Evolutionary conservation across 2,888 invertebrate genomes (phyloP).

Genomic region (Mesochorus sp.): DNA sequence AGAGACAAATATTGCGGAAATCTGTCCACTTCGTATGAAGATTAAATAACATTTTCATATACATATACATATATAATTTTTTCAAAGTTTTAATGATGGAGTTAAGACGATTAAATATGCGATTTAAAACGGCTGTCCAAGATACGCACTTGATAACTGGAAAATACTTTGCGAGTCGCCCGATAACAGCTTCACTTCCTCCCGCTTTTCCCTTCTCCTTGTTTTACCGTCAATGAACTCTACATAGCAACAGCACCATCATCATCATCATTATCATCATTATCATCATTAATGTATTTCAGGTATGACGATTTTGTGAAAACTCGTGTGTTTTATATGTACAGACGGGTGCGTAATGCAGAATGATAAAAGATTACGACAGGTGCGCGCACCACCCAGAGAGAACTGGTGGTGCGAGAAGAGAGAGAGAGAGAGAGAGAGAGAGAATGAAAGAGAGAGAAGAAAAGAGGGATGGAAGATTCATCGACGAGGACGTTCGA

Average conservation of each 20-base stretch:
- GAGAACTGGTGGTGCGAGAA: conserved; percentile 37
- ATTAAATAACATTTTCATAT: no score
- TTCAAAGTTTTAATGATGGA: neutral
- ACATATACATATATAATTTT: no score
- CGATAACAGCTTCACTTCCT: conserved; percentile 31
- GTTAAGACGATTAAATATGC: neutral
- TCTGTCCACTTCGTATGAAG: no score
- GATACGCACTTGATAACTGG: conserved; percentile 10
- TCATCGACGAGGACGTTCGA: conserved; percentile 65
- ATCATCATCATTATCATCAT: neutral
- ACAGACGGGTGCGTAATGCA: neutral
- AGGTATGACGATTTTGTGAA: conserved; percentile 21
- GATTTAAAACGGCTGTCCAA: conserved; percentile 7
- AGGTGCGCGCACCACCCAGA: conserved; percentile 31
- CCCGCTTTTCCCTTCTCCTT: neutral
- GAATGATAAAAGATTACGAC: conserved; percentile 43
- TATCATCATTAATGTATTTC: neutral
- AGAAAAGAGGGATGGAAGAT: neutral
- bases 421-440: neutral
- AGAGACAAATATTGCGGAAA: no score
- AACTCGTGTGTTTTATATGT: conserved; percentile 36
- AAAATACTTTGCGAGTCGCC: conserved; percentile 9
- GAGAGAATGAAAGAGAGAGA: neutral
- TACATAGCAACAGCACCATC: conserved; percentile 37
- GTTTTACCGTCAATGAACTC: conserved; percentile 38